A percentile compares a stretch with the other conserved stretches of the same genome.
phyloP scores from a whole-genome alignment of 2,888 invertebrate species.

The Pseudococcus viburni region DNA sequence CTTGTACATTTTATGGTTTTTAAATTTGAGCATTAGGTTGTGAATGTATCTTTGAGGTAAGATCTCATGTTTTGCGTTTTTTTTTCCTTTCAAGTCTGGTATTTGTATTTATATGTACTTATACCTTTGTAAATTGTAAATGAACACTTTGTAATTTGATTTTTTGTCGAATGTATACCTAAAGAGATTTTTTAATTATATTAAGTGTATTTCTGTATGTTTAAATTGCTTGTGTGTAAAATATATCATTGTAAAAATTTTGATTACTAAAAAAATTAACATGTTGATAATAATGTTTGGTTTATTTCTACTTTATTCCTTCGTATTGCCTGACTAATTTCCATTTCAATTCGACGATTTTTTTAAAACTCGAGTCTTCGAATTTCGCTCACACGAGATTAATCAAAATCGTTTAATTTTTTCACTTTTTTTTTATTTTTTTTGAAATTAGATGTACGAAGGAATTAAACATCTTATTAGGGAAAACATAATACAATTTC shows the following conservation, averaged over 20 bases:
- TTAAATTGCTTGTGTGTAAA: slow-evolving; percentile 53
- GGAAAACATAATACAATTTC: too few relatives aligned
- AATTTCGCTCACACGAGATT: too few relatives aligned
- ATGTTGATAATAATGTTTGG: neutral
- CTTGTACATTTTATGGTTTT: neutral
- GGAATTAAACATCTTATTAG: too few relatives aligned
- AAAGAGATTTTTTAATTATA: slow-evolving; percentile 32
- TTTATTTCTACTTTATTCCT: too few relatives aligned
- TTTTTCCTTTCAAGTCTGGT: neutral
- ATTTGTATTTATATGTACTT: slow-evolving; percentile 20
- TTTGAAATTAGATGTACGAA: too few relatives aligned
- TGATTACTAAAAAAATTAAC: slow-evolving; percentile 43
- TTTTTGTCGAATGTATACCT: slow-evolving; percentile 38
- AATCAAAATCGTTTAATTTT: too few relatives aligned
- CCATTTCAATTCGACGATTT: too few relatives aligned
- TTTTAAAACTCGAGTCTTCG: too few relatives aligned
- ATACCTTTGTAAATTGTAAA: slow-evolving; percentile 40
- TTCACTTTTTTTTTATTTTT: too few relatives aligned
- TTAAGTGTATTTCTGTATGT: slow-evolving; percentile 2
- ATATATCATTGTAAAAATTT: slow-evolving; percentile 43
- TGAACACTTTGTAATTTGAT: slow-evolving; percentile 39
- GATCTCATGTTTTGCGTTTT: slow-evolving; percentile 53
- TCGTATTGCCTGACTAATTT: too few relatives aligned
- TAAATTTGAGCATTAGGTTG: slow-evolving; percentile 47
- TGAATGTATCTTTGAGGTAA: slow-evolving; percentile 48